These are phyloP conservation scores for Chaetodon auriga DNA, from an alignment of 2,113 vertebrate species.

Conservation along the genomic window DNA sequence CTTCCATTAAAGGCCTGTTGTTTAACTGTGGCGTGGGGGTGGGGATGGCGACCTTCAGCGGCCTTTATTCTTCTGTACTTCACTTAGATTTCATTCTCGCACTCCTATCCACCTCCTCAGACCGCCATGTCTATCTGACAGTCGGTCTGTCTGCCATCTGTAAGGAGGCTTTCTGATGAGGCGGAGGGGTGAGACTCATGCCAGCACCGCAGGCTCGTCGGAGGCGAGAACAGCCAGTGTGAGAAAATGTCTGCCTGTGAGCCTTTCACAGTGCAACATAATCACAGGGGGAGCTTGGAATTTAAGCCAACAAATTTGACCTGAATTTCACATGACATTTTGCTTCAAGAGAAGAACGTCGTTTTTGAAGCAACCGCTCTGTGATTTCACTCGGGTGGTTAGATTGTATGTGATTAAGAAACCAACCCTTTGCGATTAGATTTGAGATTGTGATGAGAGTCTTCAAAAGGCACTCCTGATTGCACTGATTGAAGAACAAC, in stretches of 20 bases:
- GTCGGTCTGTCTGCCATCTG: constrained; percentile 48
- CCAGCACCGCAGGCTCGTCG: constrained; percentile 13
- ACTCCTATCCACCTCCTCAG: constrained; percentile 66
- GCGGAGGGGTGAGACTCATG: constrained; percentile 42
- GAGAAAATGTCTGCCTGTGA: constrained; percentile 31
- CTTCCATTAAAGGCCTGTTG: constrained; percentile 53
- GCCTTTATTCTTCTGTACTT: constrained; percentile 61
- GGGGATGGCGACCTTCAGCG: constrained; percentile 56
- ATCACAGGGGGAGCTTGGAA: neutral
- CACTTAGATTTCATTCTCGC: constrained; percentile 50
- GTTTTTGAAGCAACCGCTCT: neutral
- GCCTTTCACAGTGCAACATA: neutral
- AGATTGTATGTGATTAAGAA: constrained; percentile 42
- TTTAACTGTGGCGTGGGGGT: constrained; percentile 59
- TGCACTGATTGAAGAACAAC: constrained; percentile 42
- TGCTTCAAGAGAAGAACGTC: neutral
- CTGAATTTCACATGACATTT: constrained; percentile 29
- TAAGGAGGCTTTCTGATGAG: constrained; percentile 27
- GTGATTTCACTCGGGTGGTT: constrained; percentile 25
- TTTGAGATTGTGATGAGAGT: constrained; percentile 47
- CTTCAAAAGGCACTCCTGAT: constrained; percentile 59
- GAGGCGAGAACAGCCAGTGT: constrained; percentile 48
- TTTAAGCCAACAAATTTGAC: constrained; percentile 35
- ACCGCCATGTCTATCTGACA: constrained; percentile 1
- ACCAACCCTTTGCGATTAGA: constrained; percentile 27